Conservation (phyloP, 2,888 invertebrate genomes). For the Eristalinus aeneus region DNA sequence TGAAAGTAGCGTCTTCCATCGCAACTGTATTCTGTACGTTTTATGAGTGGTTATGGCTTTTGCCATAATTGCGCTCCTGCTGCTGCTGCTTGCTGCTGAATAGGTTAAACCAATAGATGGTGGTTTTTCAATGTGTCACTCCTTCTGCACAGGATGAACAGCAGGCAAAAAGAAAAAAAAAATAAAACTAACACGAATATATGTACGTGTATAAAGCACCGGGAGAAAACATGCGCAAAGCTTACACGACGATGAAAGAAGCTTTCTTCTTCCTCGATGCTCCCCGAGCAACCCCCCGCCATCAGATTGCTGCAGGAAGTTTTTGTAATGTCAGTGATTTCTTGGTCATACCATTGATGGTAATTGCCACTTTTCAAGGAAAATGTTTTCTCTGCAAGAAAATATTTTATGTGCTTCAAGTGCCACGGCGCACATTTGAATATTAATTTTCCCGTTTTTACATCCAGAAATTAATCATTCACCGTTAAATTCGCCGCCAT, state of each 20-base stretch:
- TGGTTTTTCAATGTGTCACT: slow-evolving; percentile 30
- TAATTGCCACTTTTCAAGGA: neutral
- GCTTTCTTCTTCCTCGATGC: neutral
- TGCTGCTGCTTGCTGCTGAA: slow-evolving; percentile 28
- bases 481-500: neutral
- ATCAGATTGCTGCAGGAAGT: slow-evolving; percentile 3
- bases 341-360: neutral
- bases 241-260: slow-evolving; percentile 3
- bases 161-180: neutral
- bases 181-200: neutral
- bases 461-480: neutral
- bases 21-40: slow-evolving; percentile 32
- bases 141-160: slow-evolving; percentile 29
- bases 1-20: slow-evolving; percentile 55
- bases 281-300: no score
- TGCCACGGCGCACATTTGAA: neutral
- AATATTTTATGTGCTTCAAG: neutral
- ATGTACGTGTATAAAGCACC: neutral
- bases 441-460: neutral
- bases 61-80: slow-evolving; percentile 55
- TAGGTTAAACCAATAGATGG: slow-evolving; percentile 21
- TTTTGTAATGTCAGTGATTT: slow-evolving; percentile 20
- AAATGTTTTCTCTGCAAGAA: neutral
- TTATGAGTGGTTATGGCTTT: slow-evolving; percentile 64
- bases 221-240: slow-evolving; percentile 47